phyloP scores from a whole-genome alignment of 2,888 invertebrate species.

The Tipula confusa region DNA sequence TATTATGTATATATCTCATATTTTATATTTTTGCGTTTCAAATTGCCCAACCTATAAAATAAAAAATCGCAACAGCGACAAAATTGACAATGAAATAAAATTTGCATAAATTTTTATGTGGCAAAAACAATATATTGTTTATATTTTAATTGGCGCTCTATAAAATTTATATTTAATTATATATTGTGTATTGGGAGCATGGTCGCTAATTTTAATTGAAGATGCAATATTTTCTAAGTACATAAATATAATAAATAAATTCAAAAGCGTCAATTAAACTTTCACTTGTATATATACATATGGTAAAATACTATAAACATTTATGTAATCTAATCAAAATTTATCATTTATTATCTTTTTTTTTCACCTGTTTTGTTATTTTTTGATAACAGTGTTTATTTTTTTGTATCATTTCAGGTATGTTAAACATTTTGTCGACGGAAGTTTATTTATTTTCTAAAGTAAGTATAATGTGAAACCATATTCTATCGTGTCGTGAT shows the following conservation, averaged over 20 bases:
- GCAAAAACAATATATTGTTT: neutral
- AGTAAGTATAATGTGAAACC: too few relatives aligned
- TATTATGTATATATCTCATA: neutral
- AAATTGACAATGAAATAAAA: slow-evolving; percentile 15
- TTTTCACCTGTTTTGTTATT: neutral
- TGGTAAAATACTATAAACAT: neutral
- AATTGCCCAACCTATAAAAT: neutral
- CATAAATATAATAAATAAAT: neutral
- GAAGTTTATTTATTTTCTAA: too few relatives aligned
- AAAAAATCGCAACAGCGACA: slow-evolving; percentile 5
- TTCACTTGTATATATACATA: neutral
- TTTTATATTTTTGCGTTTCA: neutral
- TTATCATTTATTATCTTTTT: neutral
- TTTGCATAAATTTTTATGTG: slow-evolving; percentile 25
- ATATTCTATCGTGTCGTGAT: neutral
- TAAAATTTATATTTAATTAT: neutral
- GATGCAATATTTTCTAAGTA: neutral
- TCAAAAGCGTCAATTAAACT: neutral
- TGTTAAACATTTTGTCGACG: neutral
- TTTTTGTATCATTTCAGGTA: neutral
- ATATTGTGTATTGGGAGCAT: neutral
- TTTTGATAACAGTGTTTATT: neutral
- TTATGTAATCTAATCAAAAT: neutral
- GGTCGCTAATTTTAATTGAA: neutral
- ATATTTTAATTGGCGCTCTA: slow-evolving; percentile 9